A percentile compares a stretch with the other conserved stretches of the same genome.
These are phyloP conservation scores for Chloroceryle inda DNA, from an alignment of 2,797 vertebrate genomes.

Conservation along the genomic window DNA sequence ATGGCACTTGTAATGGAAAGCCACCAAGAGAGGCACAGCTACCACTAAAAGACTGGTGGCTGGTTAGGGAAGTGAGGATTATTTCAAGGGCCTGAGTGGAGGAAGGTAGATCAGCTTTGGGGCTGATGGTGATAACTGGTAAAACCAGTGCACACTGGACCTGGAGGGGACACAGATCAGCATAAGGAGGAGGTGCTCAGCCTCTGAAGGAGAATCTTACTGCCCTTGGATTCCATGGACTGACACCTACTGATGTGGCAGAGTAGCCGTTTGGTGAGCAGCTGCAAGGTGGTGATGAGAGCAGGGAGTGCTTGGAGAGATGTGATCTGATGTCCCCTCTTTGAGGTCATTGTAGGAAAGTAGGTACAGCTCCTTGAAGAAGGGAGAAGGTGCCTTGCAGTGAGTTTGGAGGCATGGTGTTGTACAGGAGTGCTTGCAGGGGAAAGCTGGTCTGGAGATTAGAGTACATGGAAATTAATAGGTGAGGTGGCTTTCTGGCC, in stretches of 20 bases:
- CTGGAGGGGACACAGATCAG: not conserved
- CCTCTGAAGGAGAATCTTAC: not conserved
- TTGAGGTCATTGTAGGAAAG: not conserved
- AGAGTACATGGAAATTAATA: not conserved
- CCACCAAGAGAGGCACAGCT: not conserved
- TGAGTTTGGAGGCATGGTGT: not conserved
- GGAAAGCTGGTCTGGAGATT: not conserved
- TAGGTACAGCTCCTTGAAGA: not conserved
- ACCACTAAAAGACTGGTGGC: not conserved
- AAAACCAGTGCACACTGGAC: not conserved
- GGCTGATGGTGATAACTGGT: not conserved
- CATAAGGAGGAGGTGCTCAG: not conserved
- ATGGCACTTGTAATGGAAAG: not conserved
- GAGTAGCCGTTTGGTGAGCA: not conserved
- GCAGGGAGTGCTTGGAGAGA: not conserved
- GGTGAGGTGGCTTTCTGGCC: not conserved
- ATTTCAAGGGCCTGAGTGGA: not conserved
- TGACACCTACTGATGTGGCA: not conserved
- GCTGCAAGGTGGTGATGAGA: not conserved
- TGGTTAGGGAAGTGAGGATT: not conserved
- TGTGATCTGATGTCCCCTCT: not conserved
- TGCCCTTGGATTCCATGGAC: fast-evolving
- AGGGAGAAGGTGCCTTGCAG: not conserved
- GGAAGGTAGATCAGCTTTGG: not conserved
- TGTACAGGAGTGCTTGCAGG: not conserved